Base-by-base conservation (phyloP, 2,113 vertebrate species). In the Engystomops pustulosus region DNA sequence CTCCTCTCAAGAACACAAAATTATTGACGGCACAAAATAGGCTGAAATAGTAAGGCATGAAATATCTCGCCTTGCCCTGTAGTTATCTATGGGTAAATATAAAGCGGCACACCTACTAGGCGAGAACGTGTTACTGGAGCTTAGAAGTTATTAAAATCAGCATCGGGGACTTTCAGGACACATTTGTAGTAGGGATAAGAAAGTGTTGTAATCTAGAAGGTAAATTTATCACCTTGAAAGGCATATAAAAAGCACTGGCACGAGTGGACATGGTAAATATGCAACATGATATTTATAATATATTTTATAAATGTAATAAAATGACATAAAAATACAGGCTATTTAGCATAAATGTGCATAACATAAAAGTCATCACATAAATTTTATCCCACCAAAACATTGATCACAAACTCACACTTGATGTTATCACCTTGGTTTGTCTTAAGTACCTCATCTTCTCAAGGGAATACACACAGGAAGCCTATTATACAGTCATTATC, bases 51-150 rank as follows among this genome's bases (percentile, higher is more conserved):
- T n/a, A 8, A 14, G n/a, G 25, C 25, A 5, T 30, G 23, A 71
- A 47, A 72, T 10, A 27, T 47, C 1, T 34, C 8, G 1, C 51
- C 47, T 38, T 77, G 17, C 47, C 27, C 17, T n/a, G 45, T 12
- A 15, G 18, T 77, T 58, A 77, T 77, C 74, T 23, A 7, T 20
- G 14, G 20, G 74, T 53, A 77, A 38, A 58, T 30, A 77, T 38
- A 6, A 27, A 9, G 4, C 14, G 49, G 15, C 30, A 58, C 49
- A 58, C 74, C 47, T 76, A 55, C 6, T 20, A 36, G 51, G 9
- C 36, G 14, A n/a, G n/a, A 49, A 74, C 4, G 12, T 77, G n/a
- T 38, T 60, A 44, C 53, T 58, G 8, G 15, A 14, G n/a, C n/a
- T 78, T 1, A 78, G 20, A 18, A 41, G 30, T 38, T 4, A 47